Percentiles rank a stretch among this genome's conserved stretches.
Evolutionary conservation across 2,797 vertebrate species (phyloP).

Genomic region (Coreius guichenoti): DNA sequence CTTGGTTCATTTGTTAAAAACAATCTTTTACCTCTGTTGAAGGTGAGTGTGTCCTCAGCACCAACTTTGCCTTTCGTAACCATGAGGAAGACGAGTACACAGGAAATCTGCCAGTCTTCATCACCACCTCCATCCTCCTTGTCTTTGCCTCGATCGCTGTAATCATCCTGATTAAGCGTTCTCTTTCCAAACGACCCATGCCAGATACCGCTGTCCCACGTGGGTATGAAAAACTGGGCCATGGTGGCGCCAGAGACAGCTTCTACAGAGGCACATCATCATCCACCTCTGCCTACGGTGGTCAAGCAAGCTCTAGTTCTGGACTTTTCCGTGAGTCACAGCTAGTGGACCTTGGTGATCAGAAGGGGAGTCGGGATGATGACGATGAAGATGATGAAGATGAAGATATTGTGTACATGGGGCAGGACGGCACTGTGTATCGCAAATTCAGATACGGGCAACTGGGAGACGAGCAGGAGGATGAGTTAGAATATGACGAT

Average conservation of each 20-base stretch:
- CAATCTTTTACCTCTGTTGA: slow-evolving; percentile 32
- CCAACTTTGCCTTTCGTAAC: slow-evolving; percentile 71
- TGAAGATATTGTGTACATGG: slow-evolving; percentile 96
- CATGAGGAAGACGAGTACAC: slow-evolving; percentile 48
- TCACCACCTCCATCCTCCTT: slow-evolving; percentile 81
- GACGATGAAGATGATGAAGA: slow-evolving; percentile 78
- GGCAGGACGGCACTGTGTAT: slow-evolving; percentile 93
- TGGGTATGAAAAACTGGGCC: slow-evolving; percentile 86
- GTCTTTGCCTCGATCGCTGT: slow-evolving; percentile 77
- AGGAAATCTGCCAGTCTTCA: slow-evolving; percentile 80
- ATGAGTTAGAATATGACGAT: slow-evolving; percentile 93
- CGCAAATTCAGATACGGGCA: slow-evolving; percentile 92
- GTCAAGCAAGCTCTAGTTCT: slow-evolving; percentile 66
- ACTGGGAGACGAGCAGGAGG: slow-evolving; percentile 86
- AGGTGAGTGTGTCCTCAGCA: slow-evolving; percentile 88
- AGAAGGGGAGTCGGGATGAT: slow-evolving; percentile 53
- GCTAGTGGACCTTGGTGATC: slow-evolving; percentile 83
- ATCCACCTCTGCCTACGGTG: slow-evolving; percentile 63
- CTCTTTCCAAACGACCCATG: slow-evolving; percentile 72
- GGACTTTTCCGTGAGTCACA: slow-evolving; percentile 79
- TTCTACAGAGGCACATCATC: slow-evolving; percentile 69
- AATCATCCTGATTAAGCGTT: slow-evolving; percentile 79
- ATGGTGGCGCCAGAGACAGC: slow-evolving; percentile 62
- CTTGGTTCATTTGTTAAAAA: not conserved
- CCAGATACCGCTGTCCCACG: slow-evolving; percentile 68